Evolutionary conservation across 2,888 invertebrate genomes (phyloP).

Genomic region (Myopa testacea): DNA sequence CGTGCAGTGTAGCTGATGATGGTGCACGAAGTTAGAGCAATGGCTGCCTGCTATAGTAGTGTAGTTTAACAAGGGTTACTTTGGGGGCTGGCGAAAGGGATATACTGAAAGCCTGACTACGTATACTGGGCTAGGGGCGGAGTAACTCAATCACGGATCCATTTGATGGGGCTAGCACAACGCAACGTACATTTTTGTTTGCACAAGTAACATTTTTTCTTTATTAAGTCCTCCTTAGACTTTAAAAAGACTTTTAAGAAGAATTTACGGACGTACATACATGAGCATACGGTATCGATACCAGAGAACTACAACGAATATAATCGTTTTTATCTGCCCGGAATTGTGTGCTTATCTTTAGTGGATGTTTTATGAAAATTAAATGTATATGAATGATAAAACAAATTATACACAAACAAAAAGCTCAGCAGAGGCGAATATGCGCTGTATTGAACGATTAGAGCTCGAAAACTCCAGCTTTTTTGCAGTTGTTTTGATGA

Average conservation of each 20-base stretch:
- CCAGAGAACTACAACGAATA: too few relatives aligned
- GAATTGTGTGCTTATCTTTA: too few relatives aligned
- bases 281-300: neutral
- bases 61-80: slow-evolving; percentile 29
- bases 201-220: slow-evolving; percentile 38
- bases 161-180: slow-evolving; percentile 66
- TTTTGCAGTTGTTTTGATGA: too few relatives aligned
- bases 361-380: too few relatives aligned
- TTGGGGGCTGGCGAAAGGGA: slow-evolving; percentile 13
- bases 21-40: slow-evolving; percentile 4
- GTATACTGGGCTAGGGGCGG: slow-evolving; percentile 54
- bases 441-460: too few relatives aligned
- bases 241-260: neutral
- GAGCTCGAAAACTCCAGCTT: too few relatives aligned
- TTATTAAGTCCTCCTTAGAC: slow-evolving; percentile 38
- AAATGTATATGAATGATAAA: too few relatives aligned
- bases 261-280: neutral
- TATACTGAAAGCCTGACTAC: slow-evolving; percentile 31
- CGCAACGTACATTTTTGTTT: slow-evolving; percentile 48
- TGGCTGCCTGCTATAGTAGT: slow-evolving; percentile 4
- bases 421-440: too few relatives aligned
- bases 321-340: too few relatives aligned
- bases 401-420: too few relatives aligned
- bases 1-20: slow-evolving; percentile 22
- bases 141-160: slow-evolving; percentile 70